These are phyloP conservation scores for Macaca nemestrina DNA, from an alignment of 2,113 vertebrate genomes.

Conservation along the genomic window DNA sequence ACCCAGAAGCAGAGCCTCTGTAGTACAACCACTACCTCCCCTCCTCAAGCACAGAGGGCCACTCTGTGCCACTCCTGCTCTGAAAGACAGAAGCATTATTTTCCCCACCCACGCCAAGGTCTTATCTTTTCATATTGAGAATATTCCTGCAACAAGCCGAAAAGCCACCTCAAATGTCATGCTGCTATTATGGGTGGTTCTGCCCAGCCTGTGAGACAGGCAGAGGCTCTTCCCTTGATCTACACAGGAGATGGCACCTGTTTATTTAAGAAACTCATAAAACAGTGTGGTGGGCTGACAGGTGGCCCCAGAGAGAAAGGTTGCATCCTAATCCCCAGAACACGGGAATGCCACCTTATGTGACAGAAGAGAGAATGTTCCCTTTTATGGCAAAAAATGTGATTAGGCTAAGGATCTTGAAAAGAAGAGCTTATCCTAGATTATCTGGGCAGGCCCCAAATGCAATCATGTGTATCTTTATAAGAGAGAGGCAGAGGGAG, in stretches of 20 bases:
- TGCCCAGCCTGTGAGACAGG: background rate
- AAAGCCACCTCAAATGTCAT: background rate
- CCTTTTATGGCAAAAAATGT: background rate
- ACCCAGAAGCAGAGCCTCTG: accelerated
- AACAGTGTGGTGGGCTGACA: background rate
- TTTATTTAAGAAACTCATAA: background rate
- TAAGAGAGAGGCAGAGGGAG: background rate
- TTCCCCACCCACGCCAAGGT: background rate
- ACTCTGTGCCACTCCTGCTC: background rate
- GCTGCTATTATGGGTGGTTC: background rate
- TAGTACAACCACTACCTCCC: background rate
- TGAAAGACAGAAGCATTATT: background rate
- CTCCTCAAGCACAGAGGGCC: background rate
- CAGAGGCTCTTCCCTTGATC: background rate
- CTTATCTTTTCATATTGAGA: background rate
- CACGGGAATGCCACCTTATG: accelerated
- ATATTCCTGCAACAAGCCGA: background rate
- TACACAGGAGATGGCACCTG: accelerated
- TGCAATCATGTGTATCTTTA: accelerated
- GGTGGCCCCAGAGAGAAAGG: background rate
- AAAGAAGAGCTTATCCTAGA: background rate
- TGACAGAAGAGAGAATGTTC: background rate
- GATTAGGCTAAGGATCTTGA: background rate
- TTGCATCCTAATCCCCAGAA: too few relatives aligned
- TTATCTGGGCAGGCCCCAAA: too few relatives aligned